Conservation (phyloP, 1,140 invertebrate genomes). For the Bombus picipes region DNA sequence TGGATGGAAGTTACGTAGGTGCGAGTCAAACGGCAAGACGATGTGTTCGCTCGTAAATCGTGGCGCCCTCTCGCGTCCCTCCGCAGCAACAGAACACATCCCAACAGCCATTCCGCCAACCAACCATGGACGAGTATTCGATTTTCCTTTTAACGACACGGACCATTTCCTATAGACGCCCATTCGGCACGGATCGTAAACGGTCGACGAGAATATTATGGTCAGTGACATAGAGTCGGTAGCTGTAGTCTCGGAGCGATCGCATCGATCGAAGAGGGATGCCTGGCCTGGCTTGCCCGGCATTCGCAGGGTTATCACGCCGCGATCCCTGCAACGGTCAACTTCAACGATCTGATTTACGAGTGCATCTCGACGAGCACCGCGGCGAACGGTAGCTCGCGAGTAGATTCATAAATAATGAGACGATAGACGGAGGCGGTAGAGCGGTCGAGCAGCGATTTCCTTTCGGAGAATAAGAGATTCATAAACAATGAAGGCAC, state of each 20-base stretch:
- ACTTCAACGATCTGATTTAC: conserved; percentile 58
- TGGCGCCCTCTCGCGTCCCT: neutral
- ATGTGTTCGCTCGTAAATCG: neutral
- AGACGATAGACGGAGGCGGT: conserved; percentile 26
- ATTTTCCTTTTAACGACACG: neutral
- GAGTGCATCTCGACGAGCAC: conserved; percentile 27
- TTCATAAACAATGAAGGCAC: conserved; percentile 68
- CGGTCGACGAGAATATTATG: neutral
- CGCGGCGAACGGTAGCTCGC: conserved; percentile 50
- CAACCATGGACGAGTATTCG: neutral
- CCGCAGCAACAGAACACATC: neutral
- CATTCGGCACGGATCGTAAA: neutral
- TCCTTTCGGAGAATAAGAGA: conserved; percentile 43
- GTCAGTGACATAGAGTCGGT: neutral
- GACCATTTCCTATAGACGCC: neutral
- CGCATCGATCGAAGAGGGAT: neutral
- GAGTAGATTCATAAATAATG: conserved; percentile 72
- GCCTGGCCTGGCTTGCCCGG: neutral
- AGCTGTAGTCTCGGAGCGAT: neutral
- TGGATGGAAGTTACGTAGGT: neutral
- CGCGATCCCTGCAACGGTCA: conserved; percentile 42
- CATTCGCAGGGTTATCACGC: conserved; percentile 25
- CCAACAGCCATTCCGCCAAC: neutral
- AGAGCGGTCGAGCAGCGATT: neutral
- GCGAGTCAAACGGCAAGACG: neutral